Base-by-base conservation (phyloP, 2,888 invertebrate species). In the Octodonta nipae region DNA sequence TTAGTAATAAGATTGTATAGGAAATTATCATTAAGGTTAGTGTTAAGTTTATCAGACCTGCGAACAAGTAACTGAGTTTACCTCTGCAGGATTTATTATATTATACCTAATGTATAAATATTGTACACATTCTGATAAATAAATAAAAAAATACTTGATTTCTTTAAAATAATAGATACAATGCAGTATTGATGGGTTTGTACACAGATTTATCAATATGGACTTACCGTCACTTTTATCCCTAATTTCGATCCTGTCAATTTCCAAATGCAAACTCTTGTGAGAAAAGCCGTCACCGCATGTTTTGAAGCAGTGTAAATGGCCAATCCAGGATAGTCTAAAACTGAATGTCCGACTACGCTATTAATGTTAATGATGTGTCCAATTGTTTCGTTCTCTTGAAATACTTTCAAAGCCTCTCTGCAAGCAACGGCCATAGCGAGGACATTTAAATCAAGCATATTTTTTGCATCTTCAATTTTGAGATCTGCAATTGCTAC, bases 231-330 rank as follows among this genome's bases (percentile, higher is more conserved):
- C 5, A 43, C 30, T 34, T 38, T 44, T 11, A 41, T 42, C 24
- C 35, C n/a, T 40, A 12, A 29, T 28, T 14, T 34, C 30, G 6
- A 31, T 11, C 11, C 13, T 17, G 24, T 33, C 33, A 6, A 44
- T 16, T 34, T 44, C 44, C 10, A 34, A 37, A 4, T 37, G 26
- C 12, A 42, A 16, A 22, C 40, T 34, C 24, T 44, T 42, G 2
- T n/a, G n/a, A 38, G 38, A 13, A 44, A 17, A 6, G 44, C 44
- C 5, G 40, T 44, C 1, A 44, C 37, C 2, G 44, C 42, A 20
- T 36, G 33, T 30, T 44, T 44, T 6, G 39, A 35, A 1, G 42
- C 42, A 5, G 39, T 34, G 30, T 40, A 43, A 3, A 44, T 33
- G 12, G 38, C 39, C 24, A 37, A 17, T 8, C 29, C 16, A 4